Evolutionary conservation across 2,888 invertebrate genomes (phyloP).

Genomic region (Polydrusus pterygomalis): DNA sequence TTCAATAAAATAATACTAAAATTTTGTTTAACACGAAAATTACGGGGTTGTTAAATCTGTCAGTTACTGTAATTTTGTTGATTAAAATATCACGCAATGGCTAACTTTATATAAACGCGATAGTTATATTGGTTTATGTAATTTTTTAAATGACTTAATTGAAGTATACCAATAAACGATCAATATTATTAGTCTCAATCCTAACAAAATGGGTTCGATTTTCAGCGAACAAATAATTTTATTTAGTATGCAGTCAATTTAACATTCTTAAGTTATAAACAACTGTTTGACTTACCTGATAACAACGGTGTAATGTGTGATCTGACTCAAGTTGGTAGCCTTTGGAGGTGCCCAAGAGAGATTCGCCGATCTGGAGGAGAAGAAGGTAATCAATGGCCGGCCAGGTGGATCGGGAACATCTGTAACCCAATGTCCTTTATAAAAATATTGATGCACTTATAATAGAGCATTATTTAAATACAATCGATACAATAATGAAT

Average conservation of each 20-base stretch:
- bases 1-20: conserved; percentile 8
- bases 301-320: conserved; percentile 83
- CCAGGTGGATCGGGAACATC: conserved; percentile 84
- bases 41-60: neutral
- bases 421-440: conserved; percentile 67
- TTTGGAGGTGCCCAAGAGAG: conserved; percentile 84
- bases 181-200: no score
- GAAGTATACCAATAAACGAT: no score
- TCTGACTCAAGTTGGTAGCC: conserved; percentile 80
- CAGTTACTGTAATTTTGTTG: neutral
- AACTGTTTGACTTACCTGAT: conserved; percentile 77
- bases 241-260: no score
- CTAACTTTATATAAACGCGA: no score
- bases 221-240: no score
- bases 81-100: no score
- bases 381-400: conserved; percentile 81
- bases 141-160: no score
- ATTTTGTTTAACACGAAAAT: neutral
- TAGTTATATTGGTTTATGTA: no score
- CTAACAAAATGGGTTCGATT: no score
- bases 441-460: conserved; percentile 29
- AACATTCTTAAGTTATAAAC: no score
- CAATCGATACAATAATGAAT: neutral
- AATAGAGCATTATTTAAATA: neutral
- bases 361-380: conserved; percentile 83